Evolutionary conservation across 2,888 invertebrate species (phyloP).

Genomic region (Himalopsyche tibetana): DNA sequence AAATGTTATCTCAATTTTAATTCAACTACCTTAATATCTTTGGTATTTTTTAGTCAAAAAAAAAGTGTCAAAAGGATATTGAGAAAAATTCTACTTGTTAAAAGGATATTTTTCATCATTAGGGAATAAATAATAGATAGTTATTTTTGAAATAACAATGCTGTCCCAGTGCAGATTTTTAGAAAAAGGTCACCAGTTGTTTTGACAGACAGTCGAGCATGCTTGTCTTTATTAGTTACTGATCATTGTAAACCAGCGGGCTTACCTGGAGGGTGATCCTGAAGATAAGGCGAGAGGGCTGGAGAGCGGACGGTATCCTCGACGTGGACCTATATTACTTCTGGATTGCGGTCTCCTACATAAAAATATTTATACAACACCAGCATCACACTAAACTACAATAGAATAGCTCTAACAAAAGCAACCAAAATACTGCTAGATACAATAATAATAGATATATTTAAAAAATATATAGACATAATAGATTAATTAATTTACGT

Average conservation of each 20-base stretch:
- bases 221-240: background rate
- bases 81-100: background rate
- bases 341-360: conserved; percentile 67
- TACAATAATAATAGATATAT: conserved; percentile 33
- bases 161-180: conserved; percentile 13
- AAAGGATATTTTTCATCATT: background rate
- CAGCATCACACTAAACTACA: conserved; percentile 34
- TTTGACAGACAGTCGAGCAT: background rate
- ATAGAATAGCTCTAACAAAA: background rate
- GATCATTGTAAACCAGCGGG: background rate
- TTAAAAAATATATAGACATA: background rate
- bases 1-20: no score
- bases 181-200: background rate
- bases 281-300: conserved; percentile 59
- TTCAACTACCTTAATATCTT: no score
- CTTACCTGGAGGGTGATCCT: conserved; percentile 63
- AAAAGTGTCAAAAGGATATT: background rate
- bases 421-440: conserved; percentile 44
- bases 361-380: background rate
- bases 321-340: conserved; percentile 63
- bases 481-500: background rate
- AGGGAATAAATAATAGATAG: conserved; percentile 67
- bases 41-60: no score
- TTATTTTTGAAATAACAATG: conserved; percentile 64
- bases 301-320: conserved; percentile 64